phyloP scores from a whole-genome alignment of 2,113 vertebrate species.

The Pedetes capensis region DNA sequence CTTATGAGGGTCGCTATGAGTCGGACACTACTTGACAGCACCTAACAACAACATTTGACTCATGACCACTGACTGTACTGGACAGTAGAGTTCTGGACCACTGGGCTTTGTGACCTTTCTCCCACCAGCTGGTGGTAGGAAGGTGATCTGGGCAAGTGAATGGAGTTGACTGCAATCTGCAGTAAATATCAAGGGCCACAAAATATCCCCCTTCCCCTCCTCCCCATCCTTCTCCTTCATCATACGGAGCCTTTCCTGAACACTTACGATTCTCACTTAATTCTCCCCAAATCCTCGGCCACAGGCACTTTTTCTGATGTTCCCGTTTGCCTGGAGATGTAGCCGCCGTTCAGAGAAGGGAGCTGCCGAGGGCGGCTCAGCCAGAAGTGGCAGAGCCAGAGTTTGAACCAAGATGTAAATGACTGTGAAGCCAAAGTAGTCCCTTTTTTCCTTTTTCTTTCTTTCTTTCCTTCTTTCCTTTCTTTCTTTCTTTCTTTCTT shows the following conservation, averaged over 20 bases:
- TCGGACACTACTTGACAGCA: too few species aligned
- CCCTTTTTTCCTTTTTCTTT: too few species aligned
- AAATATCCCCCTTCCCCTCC: not conserved
- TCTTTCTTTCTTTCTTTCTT: too few species aligned
- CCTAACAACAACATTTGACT: too few species aligned
- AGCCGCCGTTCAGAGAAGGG: fast-evolving
- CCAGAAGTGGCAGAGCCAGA: not conserved
- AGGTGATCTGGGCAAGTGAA: not conserved
- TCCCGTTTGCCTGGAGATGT: not conserved
- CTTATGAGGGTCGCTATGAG: too few species aligned
- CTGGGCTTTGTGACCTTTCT: fast-evolving
- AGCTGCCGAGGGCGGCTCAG: not conserved
- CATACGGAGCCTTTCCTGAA: too few species aligned
- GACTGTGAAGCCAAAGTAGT: not conserved
- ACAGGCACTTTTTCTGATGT: not conserved
- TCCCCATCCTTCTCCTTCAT: not conserved
- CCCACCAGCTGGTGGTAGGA: not conserved
- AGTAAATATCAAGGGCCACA: not conserved
- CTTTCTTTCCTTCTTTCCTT: not conserved
- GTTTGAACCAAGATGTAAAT: not conserved
- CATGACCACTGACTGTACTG: too few species aligned
- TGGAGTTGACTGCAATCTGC: too few species aligned
- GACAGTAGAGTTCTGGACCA: fast-evolving
- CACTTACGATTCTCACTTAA: too few species aligned
- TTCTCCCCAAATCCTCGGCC: not conserved